phyloP scores from a whole-genome alignment of 2,888 invertebrate genomes.

The Cylloceria caligata region DNA sequence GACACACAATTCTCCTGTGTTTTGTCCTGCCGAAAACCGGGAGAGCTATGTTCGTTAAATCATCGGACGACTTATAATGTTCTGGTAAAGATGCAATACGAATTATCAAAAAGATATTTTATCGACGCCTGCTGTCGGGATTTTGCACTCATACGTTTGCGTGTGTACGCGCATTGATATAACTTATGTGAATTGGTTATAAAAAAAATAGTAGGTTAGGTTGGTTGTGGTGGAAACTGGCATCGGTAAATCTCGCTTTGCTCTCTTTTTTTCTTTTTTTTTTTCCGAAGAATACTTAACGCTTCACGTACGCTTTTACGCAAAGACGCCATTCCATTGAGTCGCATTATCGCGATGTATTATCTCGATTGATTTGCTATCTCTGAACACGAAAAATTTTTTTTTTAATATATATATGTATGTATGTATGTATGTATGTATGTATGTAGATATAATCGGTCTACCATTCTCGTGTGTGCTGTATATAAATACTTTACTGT shows the following conservation, averaged over 20 bases:
- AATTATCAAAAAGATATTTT: background rate
- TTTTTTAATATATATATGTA: too few species aligned
- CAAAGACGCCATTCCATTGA: slow-evolving; percentile 70
- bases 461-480: slow-evolving; percentile 26
- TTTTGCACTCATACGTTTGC: slow-evolving; percentile 5
- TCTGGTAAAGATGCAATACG: slow-evolving; percentile 57
- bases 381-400: slow-evolving; percentile 12
- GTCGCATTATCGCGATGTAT: slow-evolving; percentile 53
- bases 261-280: slow-evolving; percentile 73
- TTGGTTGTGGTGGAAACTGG: slow-evolving; percentile 77
- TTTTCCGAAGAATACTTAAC: slow-evolving; percentile 60
- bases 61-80: slow-evolving; percentile 63
- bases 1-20: slow-evolving; percentile 48
- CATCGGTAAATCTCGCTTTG: slow-evolving; percentile 77
- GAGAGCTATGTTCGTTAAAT: slow-evolving; percentile 58
- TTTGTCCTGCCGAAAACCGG: slow-evolving; percentile 55
- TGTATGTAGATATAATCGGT: slow-evolving; percentile 18
- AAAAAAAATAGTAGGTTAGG: slow-evolving; percentile 80
- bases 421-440: too few species aligned
- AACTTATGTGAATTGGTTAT: slow-evolving; percentile 61
- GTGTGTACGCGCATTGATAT: slow-evolving; percentile 64
- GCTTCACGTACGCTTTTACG: slow-evolving; percentile 64
- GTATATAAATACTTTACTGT: slow-evolving; percentile 45
- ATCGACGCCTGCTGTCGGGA: background rate
- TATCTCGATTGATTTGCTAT: slow-evolving; percentile 42